Evolutionary conservation across 2,888 invertebrate genomes (phyloP).

Genomic region (Fabriciana adippe): DNA sequence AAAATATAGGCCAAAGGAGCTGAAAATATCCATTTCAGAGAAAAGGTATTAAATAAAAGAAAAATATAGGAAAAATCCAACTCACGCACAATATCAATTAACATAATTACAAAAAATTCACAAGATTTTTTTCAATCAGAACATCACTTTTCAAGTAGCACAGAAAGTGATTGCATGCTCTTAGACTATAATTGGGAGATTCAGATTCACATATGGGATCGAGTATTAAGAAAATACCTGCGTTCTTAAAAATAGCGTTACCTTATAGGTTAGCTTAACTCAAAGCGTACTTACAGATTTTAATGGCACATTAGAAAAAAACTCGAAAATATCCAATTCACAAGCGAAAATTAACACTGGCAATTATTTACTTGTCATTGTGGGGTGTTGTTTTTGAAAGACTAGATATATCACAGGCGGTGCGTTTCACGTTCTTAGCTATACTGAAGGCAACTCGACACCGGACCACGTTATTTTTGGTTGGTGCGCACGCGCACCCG

Average conservation of each 20-base stretch:
- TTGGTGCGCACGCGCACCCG: slow-evolving; percentile 63
- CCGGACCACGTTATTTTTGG: slow-evolving; percentile 69
- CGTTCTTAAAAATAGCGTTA: slow-evolving; percentile 8
- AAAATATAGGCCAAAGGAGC: slow-evolving; percentile 1
- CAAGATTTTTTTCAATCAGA: neutral
- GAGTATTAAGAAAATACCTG: neutral
- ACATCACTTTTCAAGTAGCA: neutral
- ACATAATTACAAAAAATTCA: neutral
- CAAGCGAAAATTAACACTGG: slow-evolving; percentile 51
- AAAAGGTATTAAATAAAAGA: too few relatives aligned
- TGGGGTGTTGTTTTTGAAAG: slow-evolving; percentile 48
- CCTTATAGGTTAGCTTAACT: slow-evolving; percentile 20
- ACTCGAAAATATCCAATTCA: slow-evolving; percentile 63
- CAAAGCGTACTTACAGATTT: slow-evolving; percentile 73
- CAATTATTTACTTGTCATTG: slow-evolving; percentile 70
- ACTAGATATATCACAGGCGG: slow-evolving; percentile 76
- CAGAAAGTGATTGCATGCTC: slow-evolving; percentile 8
- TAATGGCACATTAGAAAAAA: slow-evolving; percentile 63
- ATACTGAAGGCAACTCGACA: slow-evolving; percentile 75
- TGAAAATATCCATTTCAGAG: slow-evolving; percentile 2
- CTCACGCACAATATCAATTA: neutral
- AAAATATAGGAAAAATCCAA: neutral
- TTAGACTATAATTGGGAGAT: slow-evolving; percentile 6
- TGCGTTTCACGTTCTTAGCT: slow-evolving; percentile 57
- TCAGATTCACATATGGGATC: neutral